phyloP scores from a whole-genome alignment of 1,140 invertebrate species.

The Cepaea nemoralis region DNA sequence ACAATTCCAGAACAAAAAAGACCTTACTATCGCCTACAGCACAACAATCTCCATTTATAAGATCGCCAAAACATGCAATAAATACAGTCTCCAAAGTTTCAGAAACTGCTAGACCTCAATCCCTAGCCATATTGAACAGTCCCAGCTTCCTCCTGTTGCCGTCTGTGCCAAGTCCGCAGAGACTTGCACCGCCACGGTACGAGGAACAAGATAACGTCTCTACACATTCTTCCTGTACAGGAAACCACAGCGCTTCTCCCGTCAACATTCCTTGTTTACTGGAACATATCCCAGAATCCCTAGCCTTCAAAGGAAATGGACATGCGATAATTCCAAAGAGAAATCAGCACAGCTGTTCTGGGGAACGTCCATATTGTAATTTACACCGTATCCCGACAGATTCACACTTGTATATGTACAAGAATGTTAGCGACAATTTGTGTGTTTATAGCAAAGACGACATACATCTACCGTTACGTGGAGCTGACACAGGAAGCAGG shows the following conservation, averaged over 20 bases:
- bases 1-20: not conserved
- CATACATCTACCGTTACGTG: not conserved
- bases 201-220: not conserved
- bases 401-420: not conserved
- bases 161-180: not conserved
- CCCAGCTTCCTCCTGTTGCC: not conserved
- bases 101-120: not conserved
- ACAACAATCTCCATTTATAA: not conserved
- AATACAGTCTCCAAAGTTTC: not conserved
- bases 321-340: not conserved
- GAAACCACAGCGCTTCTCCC: not conserved
- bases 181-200: not conserved
- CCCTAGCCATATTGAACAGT: not conserved
- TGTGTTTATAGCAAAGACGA: not conserved
- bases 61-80: not conserved
- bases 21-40: not conserved
- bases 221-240: not conserved
- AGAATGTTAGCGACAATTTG: not conserved
- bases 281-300: not conserved
- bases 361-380: not conserved
- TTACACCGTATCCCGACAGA: not conserved
- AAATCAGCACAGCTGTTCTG: not conserved
- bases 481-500: not conserved
- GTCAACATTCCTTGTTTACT: not conserved
- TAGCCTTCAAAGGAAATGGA: not conserved